Evolutionary conservation across 2,797 vertebrate species (phyloP).

Genomic region (Pseudochaenichthys georgianus): DNA sequence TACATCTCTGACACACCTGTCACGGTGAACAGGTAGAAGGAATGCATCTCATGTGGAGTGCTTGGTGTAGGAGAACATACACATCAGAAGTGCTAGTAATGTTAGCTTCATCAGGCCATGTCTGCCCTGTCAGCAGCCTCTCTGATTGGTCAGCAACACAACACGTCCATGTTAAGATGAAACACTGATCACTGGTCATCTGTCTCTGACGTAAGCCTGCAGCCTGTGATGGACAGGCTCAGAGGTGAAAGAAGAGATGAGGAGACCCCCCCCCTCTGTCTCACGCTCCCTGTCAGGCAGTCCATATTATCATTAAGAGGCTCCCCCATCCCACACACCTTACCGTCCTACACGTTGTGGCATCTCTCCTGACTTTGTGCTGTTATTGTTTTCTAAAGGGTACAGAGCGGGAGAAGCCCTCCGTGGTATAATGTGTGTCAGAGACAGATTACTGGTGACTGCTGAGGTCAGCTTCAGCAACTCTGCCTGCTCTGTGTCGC

Average conservation of each 20-base stretch:
- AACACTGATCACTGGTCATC: slow-evolving; percentile 49
- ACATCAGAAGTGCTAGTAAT: not conserved
- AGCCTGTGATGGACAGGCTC: slow-evolving; percentile 3
- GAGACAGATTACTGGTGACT: slow-evolving; percentile 45
- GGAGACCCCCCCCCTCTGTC: not conserved
- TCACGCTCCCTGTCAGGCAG: not conserved
- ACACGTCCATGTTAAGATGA: slow-evolving; percentile 52
- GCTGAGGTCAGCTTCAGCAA: slow-evolving; percentile 51
- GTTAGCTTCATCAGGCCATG: not conserved
- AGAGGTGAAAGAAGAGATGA: not conserved
- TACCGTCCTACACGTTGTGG: slow-evolving; percentile 31
- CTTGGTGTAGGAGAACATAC: not conserved
- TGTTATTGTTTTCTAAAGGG: slow-evolving; percentile 30
- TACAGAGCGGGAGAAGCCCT: slow-evolving; percentile 9
- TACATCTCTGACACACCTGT: no score
- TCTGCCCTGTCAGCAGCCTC: slow-evolving; percentile 1
- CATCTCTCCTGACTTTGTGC: slow-evolving; percentile 17
- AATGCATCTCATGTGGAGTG: no score
- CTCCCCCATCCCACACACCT: not conserved
- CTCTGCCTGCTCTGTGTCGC: not conserved
- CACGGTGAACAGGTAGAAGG: no score
- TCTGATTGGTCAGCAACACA: slow-evolving; percentile 40
- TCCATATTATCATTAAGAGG: not conserved
- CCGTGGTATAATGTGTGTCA: slow-evolving; percentile 45
- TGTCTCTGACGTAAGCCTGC: slow-evolving; percentile 55